A percentile compares a stretch with the other conserved stretches of the same genome.
phyloP scores from a whole-genome alignment of 2,113 vertebrate species.

The Boleophthalmus pectinirostris region DNA sequence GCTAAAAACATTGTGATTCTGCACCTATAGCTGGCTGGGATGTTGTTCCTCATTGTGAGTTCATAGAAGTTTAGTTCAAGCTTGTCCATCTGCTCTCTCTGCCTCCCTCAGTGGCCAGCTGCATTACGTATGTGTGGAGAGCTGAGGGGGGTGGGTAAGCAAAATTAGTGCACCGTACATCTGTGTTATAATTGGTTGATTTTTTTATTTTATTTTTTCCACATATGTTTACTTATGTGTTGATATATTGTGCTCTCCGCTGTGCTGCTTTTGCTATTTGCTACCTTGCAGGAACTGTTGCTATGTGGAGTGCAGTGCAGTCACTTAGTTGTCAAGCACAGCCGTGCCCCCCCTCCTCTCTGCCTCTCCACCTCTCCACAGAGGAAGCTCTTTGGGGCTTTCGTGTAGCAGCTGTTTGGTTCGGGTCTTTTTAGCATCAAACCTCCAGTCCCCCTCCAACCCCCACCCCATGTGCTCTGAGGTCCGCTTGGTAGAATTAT shows the following conservation, averaged over 20 bases:
- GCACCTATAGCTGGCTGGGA: conserved; percentile 17
- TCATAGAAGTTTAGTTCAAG: conserved; percentile 55
- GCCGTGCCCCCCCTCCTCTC: conserved; percentile 32
- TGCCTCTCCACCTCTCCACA: conserved; percentile 58
- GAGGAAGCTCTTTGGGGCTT: conserved; percentile 70
- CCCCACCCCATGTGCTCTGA: conserved; percentile 61
- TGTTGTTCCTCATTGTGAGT: conserved; percentile 50
- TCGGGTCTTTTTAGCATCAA: conserved; percentile 74
- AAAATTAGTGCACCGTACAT: conserved; percentile 3
- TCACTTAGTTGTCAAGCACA: conserved; percentile 77
- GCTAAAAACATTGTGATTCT: conserved; percentile 13
- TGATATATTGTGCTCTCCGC: conserved; percentile 22
- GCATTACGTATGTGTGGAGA: conserved; percentile 29
- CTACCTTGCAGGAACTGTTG: conserved; percentile 73
- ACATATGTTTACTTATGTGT: conserved; percentile 21
- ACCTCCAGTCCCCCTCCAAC: conserved; percentile 62
- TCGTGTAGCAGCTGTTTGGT: conserved; percentile 74
- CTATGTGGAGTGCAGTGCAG: conserved; percentile 71
- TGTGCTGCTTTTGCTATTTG: conserved; percentile 40
- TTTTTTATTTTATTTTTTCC: conserved; percentile 47
- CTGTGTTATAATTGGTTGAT: conserved; percentile 43
- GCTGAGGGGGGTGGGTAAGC: background rate
- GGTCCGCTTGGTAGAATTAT: conserved; percentile 63
- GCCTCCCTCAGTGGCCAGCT: conserved; percentile 66
- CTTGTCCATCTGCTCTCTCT: conserved; percentile 68